Evolutionary conservation across 2,113 vertebrate species (phyloP).

Genomic region (Megaleporinus macrocephalus): DNA sequence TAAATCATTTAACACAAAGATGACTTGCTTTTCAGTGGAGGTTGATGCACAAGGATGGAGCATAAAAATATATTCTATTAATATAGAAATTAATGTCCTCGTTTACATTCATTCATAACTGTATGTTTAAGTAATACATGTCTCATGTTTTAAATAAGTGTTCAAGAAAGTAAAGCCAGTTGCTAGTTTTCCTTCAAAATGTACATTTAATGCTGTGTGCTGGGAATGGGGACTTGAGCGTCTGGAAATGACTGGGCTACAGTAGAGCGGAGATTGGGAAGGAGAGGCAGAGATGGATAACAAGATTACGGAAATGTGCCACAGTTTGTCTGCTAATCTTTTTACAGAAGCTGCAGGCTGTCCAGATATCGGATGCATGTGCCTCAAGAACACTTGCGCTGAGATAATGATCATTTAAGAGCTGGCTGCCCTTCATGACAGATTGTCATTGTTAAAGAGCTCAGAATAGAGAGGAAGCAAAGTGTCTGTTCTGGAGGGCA

Average conservation of each 20-base stretch:
- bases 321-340: slow-evolving; percentile 40
- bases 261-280: neutral
- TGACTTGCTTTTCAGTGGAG: neutral
- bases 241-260: neutral
- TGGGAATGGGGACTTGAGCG: neutral
- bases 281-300: slow-evolving; percentile 17
- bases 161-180: too few relatives aligned
- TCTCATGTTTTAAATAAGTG: too few relatives aligned
- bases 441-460: neutral
- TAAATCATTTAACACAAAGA: neutral
- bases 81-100: too few relatives aligned
- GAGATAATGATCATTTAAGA: neutral
- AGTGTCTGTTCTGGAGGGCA: too few relatives aligned
- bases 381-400: neutral
- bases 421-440: slow-evolving; percentile 13
- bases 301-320: slow-evolving; percentile 42
- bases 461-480: neutral
- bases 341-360: slow-evolving; percentile 36
- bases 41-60: neutral
- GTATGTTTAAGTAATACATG: too few relatives aligned
- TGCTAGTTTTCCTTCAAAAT: too few relatives aligned
- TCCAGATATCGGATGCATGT: slow-evolving; percentile 18
- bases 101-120: too few relatives aligned
- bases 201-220: too few relatives aligned
- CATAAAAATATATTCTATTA: too few relatives aligned